Percentiles rank a stretch among this genome's conserved stretches.
Evolutionary conservation across 1,140 invertebrate genomes (phyloP).

Genomic region (Drosophila nikananu): DNA sequence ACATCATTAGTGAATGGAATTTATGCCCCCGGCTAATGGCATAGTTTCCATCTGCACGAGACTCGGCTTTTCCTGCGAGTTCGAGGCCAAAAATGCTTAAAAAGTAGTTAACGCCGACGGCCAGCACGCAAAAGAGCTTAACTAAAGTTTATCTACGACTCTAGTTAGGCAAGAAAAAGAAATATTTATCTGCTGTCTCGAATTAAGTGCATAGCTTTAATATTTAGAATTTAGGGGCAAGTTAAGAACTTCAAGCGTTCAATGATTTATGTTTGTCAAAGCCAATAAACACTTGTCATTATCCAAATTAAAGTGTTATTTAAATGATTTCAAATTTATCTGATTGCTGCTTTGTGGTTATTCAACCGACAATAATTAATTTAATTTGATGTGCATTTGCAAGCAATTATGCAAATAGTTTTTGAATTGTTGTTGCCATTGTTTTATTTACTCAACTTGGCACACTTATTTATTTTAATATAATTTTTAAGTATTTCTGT

Average conservation of each 20-base stretch:
- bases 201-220: not conserved
- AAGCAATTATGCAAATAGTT: constrained; percentile 9
- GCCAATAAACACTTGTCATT: not conserved
- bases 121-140: constrained; percentile 10
- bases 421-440: constrained; percentile 1
- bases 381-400: not conserved
- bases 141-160: constrained; percentile 12
- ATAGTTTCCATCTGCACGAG: constrained; percentile 49
- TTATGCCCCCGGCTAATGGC: constrained; percentile 56
- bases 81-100: constrained; percentile 34
- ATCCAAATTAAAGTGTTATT: not conserved
- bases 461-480: not conserved
- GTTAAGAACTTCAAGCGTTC: not conserved
- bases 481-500: not conserved
- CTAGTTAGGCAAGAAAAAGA: not conserved
- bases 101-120: constrained; percentile 49
- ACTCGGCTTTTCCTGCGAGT: not conserved
- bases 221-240: not conserved
- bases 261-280: not conserved
- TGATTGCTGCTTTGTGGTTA: not conserved
- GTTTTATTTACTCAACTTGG: not conserved
- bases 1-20: constrained; percentile 65
- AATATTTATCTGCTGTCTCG: not conserved
- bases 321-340: not conserved
- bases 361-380: not conserved